A percentile compares a stretch with the other conserved stretches of the same genome.
Conservation (phyloP, 1,140 invertebrate species). For the Brachystomella parvula region DNA sequence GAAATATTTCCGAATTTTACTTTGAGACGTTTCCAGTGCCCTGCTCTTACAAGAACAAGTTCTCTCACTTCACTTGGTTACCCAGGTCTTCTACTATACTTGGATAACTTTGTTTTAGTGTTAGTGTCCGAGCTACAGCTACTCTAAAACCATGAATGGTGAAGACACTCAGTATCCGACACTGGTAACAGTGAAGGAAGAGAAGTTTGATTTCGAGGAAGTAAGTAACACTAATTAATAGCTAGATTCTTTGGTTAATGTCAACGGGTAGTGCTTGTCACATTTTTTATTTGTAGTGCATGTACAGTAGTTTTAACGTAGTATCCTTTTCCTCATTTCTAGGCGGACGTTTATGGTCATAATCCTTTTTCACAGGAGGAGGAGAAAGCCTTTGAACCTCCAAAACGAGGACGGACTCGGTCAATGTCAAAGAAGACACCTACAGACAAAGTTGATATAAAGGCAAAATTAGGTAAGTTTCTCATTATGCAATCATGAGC, state of each 20-base stretch:
- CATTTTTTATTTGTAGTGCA: not conserved
- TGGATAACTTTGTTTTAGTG: no score
- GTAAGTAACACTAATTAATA: conserved; percentile 8
- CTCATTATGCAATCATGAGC: not conserved
- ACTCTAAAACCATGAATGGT: no score
- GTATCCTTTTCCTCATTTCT: not conserved
- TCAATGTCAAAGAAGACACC: conserved; percentile 59
- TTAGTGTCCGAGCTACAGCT: no score
- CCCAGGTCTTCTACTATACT: no score
- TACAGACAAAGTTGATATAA: conserved; percentile 83
- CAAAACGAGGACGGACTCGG: conserved; percentile 74
- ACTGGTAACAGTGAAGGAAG: conserved; percentile 20
- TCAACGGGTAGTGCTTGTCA: not conserved
- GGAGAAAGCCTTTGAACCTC: conserved; percentile 60
- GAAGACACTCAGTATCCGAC: no score
- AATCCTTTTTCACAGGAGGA: conserved; percentile 48
- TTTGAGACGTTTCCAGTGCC: no score
- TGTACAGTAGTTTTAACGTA: not conserved
- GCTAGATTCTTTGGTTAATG: not conserved
- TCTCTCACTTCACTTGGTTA: no score
- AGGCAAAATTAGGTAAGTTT: conserved; percentile 74
- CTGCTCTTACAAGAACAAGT: no score
- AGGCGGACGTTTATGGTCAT: not conserved
- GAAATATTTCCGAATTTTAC: no score
- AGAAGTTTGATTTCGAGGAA: conserved; percentile 29